Percentiles rank a stretch among this genome's conserved stretches.
These are phyloP conservation scores for Pedionomus torquatus DNA, from an alignment of 2,113 vertebrate species.

Conservation along the genomic window DNA sequence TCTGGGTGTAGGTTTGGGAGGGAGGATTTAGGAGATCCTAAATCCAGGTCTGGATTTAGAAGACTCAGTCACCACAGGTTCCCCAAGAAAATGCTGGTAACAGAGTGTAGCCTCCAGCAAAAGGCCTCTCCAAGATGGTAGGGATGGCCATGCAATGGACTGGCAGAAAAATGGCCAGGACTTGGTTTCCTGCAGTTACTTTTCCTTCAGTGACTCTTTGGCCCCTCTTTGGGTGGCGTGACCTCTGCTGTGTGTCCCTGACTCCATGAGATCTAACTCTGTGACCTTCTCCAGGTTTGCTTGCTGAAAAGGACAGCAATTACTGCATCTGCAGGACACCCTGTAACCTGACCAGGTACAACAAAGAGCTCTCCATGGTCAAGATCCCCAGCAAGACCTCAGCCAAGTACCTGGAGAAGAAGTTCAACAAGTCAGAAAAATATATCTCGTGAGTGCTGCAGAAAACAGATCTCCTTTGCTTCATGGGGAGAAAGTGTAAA, in stretches of 20 bases:
- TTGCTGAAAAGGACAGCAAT: conserved; percentile 90
- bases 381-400: conserved; percentile 99
- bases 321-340: conserved; percentile 94
- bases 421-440: conserved; percentile 97
- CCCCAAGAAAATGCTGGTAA: neutral
- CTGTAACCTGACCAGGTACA: conserved; percentile 97
- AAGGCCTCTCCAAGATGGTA: no score
- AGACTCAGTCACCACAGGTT: neutral
- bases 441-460: conserved; percentile 91
- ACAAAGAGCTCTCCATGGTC: conserved; percentile 99
- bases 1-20: neutral
- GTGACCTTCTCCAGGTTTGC: conserved; percentile 79
- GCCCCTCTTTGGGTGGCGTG: neutral
- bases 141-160: neutral
- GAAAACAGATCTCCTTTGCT: neutral
- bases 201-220: neutral
- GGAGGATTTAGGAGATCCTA: neutral
- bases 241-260: neutral
- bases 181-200: neutral
- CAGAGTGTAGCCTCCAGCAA: neutral
- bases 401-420: conserved; percentile 97
- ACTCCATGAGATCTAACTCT: neutral
- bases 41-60: neutral
- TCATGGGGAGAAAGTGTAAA: neutral
- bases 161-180: neutral